A percentile compares a stretch with the other conserved stretches of the same genome.
Evolutionary conservation across 2,113 vertebrate genomes (phyloP).

Genomic region (Petroica traversi): DNA sequence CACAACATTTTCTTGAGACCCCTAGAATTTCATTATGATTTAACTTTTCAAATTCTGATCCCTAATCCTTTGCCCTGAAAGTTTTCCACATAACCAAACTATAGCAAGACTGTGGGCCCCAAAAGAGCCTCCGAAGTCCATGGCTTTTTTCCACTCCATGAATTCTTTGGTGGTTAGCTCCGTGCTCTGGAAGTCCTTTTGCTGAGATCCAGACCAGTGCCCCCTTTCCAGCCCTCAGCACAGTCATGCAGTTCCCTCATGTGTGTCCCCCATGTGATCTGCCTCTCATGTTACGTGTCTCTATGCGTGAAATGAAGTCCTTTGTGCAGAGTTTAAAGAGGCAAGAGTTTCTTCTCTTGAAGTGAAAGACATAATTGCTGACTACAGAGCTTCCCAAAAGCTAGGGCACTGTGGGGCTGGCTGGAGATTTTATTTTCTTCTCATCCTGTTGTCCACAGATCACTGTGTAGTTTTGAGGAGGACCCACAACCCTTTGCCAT

Average conservation of each 20-base stretch:
- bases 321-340: not conserved
- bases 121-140: not conserved
- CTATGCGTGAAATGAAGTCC: not conserved
- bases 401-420: not conserved
- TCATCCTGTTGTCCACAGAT: not conserved
- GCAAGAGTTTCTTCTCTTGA: not conserved
- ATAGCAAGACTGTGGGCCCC: not conserved
- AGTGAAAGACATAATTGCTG: not conserved
- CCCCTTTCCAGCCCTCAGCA: not conserved
- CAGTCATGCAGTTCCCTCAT: not conserved
- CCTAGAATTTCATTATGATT: not conserved
- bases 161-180: not conserved
- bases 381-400: not conserved
- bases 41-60: not conserved
- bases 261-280: not conserved
- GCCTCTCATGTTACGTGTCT: not conserved
- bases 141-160: not conserved
- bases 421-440: not conserved
- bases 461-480: not conserved
- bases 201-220: not conserved
- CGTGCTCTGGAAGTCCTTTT: not conserved
- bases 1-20: not conserved
- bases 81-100: not conserved
- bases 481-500: not conserved
- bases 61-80: not conserved